Evolutionary conservation across 2,797 vertebrate genomes (phyloP), one percentile per base, ranked within the genome.

Genomic region (Stomatorhinus walkeri): DNA sequence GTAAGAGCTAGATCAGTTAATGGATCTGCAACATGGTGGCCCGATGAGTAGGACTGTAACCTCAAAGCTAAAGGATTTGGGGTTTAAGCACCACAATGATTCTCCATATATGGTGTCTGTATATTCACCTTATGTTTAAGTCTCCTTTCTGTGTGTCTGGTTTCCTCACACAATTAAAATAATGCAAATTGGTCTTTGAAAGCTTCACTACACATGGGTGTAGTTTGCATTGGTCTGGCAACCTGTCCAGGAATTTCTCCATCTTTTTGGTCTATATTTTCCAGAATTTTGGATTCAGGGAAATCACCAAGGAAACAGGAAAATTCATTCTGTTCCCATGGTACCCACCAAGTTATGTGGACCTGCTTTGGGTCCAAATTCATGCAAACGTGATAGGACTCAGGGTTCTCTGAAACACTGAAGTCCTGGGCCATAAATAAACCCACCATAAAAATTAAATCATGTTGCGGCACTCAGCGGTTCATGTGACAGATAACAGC

Each of bases 341-440:
- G 40, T 4, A 32, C 43, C 14, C n/a, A 89, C 22, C 9, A 48
- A 88, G 43, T 51, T 32, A 28, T 61, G 32, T 61, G 10, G 46
- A 43, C 81, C 48, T 56, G 19, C 19, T 56, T 64, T 56, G 87
- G 90, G 68, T 85, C 48, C 90, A 90, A 72, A 89, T 92, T 92
- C 81, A 87, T 24, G 79, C 87, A 89, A 89, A 92, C 92, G 88
- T 48, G 89, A 94, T 90, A 89, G 64, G 22, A 3, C 61, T 87
- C 90, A 89, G 87, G 51, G 51, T 7, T 87, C 89, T 87, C 88
- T 84, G 46, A 87, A 91, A 28, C 89, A 90, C 52, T 56, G 10
- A 32, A 89, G 88, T 87, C 88, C 88, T 89, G 79, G 79, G 88
- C 87, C 89, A 90, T 88, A 92, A 91, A 93, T 91, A 92, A 90